Evolutionary conservation across 2,113 vertebrate genomes (phyloP).

Genomic region (Passer montanus): DNA sequence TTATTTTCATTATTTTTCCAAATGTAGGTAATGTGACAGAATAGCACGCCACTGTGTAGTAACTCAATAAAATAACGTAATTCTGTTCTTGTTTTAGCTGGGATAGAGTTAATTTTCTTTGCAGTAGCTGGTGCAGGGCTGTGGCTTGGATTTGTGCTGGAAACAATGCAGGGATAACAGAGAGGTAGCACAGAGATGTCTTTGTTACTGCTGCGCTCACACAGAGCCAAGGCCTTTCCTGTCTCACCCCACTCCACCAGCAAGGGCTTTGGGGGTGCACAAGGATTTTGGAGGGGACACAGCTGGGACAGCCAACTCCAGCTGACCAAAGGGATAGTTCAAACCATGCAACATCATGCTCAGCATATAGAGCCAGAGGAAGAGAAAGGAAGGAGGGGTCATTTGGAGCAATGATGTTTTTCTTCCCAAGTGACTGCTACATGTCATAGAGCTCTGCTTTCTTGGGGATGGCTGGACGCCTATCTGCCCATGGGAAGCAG

Average conservation of each 20-base stretch:
- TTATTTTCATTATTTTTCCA: neutral
- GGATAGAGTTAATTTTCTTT: neutral
- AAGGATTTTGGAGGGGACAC: neutral
- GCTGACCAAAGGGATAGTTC: neutral
- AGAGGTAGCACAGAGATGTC: neutral
- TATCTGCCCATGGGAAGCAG: neutral
- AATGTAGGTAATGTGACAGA: neutral
- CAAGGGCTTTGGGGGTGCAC: accelerated
- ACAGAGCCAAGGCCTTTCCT: neutral
- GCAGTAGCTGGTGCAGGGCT: neutral
- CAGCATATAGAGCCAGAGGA: neutral
- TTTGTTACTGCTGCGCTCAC: neutral
- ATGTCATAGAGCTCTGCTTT: neutral
- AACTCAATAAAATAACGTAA: neutral
- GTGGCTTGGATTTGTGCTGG: neutral
- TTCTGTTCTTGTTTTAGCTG: neutral
- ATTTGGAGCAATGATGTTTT: neutral
- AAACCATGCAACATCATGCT: neutral
- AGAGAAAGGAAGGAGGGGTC: neutral
- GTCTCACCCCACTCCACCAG: neutral
- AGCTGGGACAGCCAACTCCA: neutral
- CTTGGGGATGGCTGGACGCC: no score
- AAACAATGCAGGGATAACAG: neutral
- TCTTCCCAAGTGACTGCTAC: neutral
- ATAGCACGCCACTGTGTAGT: neutral